A percentile compares a stretch with the other conserved stretches of the same genome.
Conservation (phyloP, 2,113 vertebrate species). For the Siniperca chuatsi region DNA sequence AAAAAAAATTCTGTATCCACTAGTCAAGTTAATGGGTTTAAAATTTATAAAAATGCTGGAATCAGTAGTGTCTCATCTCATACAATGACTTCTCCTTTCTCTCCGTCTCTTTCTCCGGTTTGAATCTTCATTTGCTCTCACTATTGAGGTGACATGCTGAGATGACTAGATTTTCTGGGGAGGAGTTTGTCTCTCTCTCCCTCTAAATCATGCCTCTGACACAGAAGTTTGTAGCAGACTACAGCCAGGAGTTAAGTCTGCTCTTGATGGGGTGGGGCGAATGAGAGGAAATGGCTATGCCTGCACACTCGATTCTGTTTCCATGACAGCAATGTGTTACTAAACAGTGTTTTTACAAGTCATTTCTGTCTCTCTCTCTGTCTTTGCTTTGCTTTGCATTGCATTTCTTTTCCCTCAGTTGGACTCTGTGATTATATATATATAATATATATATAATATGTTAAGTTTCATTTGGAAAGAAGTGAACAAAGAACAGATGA, state of each 20-base stretch:
- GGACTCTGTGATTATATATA: background rate
- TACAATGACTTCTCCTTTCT: background rate
- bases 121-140: constrained; percentile 27
- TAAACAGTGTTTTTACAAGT: constrained; percentile 2
- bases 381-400: background rate
- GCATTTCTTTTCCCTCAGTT: background rate
- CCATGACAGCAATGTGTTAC: background rate
- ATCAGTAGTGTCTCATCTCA: background rate
- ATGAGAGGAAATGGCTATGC: background rate
- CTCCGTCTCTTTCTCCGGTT: background rate
- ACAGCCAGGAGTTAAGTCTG: background rate
- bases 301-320: background rate
- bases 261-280: background rate
- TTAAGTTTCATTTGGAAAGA: constrained; percentile 41
- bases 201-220: constrained; percentile 28
- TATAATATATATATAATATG: constrained; percentile 44
- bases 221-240: background rate
- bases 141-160: constrained; percentile 10
- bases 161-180: constrained; percentile 24
- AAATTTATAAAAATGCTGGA: background rate
- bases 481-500: background rate
- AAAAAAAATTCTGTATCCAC: background rate
- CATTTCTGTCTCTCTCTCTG: background rate
- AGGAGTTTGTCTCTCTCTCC: constrained; percentile 7
- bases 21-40: background rate